Conservation (phyloP, 2,797 vertebrate genomes). For the Lates japonicus region DNA sequence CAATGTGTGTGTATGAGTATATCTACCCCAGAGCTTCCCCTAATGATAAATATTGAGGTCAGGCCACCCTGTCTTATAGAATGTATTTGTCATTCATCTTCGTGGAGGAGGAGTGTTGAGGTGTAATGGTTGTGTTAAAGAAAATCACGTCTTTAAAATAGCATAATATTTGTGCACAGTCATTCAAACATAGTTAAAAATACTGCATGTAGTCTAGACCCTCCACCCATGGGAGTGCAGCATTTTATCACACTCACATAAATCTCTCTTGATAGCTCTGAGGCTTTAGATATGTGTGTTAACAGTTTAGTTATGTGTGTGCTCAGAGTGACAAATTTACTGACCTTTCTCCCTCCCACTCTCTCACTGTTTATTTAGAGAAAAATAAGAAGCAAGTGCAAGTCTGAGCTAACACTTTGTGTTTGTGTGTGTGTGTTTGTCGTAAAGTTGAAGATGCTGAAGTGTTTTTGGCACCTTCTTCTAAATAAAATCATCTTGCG, state of each 20-base stretch:
- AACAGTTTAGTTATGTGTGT: constrained; percentile 9
- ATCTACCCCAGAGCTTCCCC: constrained; percentile 30
- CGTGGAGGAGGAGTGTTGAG: constrained; percentile 7
- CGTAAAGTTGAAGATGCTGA: constrained; percentile 18
- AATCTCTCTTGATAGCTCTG: constrained; percentile 48
- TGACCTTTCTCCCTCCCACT: constrained; percentile 27
- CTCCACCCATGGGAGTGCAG: constrained; percentile 34
- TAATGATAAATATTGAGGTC: constrained; percentile 40
- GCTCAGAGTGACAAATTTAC: constrained; percentile 12
- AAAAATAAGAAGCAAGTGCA: constrained; percentile 36
- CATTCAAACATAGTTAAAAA: constrained; percentile 29
- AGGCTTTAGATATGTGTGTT: constrained; percentile 21
- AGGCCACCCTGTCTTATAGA: constrained; percentile 50
- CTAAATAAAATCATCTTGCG: constrained; percentile 49
- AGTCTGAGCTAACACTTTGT: not conserved
- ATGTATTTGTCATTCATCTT: constrained; percentile 47
- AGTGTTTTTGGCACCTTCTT: constrained; percentile 46
- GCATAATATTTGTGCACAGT: not conserved
- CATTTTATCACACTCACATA: constrained; percentile 47
- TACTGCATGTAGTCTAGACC: constrained; percentile 25
- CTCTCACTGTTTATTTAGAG: constrained; percentile 49
- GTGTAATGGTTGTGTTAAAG: not conserved
- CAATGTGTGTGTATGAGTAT: constrained; percentile 13
- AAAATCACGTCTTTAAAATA: constrained; percentile 2
- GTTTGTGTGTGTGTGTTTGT: constrained; percentile 1